These are phyloP conservation scores for Limnephilus auricula DNA, from an alignment of 2,888 invertebrate genomes.

Conservation along the genomic window DNA sequence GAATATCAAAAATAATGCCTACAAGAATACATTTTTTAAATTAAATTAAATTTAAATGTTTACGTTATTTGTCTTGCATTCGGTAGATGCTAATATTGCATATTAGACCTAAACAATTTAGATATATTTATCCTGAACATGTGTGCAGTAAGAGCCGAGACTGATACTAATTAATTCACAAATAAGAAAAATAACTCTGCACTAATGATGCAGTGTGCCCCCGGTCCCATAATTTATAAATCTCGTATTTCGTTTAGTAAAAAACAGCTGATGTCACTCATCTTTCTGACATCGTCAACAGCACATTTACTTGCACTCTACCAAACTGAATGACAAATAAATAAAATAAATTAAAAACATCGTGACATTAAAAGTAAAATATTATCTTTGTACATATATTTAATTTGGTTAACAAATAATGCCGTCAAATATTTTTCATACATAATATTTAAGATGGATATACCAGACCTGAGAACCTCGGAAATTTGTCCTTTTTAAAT, in stretches of 20 bases:
- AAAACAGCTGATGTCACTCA: constrained; percentile 7
- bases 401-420: too few species aligned
- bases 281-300: neutral
- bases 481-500: too few species aligned
- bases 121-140: neutral
- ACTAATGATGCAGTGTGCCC: neutral
- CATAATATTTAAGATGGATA: too few species aligned
- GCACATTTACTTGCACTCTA: neutral
- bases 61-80: too few species aligned
- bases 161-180: neutral
- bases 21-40: too few species aligned
- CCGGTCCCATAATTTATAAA: neutral
- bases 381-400: too few species aligned
- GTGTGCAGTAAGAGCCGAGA: neutral
- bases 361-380: too few species aligned
- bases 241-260: neutral
- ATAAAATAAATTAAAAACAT: neutral
- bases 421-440: too few species aligned
- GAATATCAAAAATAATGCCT: too few species aligned
- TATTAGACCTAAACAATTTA: neutral
- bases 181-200: neutral
- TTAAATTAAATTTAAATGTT: too few species aligned
- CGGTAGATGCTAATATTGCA: neutral
- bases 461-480: too few species aligned
- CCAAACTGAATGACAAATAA: neutral